A percentile compares a stretch with the other conserved stretches of the same genome.
Conservation (phyloP, 2,797 vertebrate genomes). For the Acipenser ruthenus region DNA sequence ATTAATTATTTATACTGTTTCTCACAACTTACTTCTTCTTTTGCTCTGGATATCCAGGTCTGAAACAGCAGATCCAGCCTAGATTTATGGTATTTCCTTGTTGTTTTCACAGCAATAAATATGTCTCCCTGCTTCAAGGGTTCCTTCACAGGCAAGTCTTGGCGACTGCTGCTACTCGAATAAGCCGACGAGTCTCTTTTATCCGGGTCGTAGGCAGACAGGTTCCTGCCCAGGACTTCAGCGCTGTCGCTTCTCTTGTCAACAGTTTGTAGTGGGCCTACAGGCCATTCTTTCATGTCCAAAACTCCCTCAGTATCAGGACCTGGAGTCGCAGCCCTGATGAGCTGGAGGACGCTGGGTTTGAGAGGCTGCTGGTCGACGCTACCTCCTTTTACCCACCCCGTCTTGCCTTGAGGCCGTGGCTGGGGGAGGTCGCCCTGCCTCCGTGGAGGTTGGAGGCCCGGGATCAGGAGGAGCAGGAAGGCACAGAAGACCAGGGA, state of each 20-base stretch:
- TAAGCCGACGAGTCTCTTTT: neutral
- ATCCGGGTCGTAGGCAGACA: neutral
- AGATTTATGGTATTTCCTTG: conserved; percentile 79
- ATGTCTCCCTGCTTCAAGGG: conserved; percentile 69
- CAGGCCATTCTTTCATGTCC: neutral
- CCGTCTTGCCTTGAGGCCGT: conserved; percentile 35
- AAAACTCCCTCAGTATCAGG: neutral
- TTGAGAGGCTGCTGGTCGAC: neutral
- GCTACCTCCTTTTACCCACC: neutral
- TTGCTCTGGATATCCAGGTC: conserved; percentile 84
- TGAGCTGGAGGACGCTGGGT: neutral
- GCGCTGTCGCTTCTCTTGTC: conserved; percentile 2
- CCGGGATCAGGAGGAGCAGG: conserved; percentile 67
- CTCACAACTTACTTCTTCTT: conserved; percentile 61
- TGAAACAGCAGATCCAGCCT: conserved; percentile 78
- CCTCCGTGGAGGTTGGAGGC: conserved; percentile 43
- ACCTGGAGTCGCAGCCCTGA: conserved; percentile 13
- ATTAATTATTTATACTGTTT: too few relatives aligned
- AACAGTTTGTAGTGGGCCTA: too few relatives aligned
- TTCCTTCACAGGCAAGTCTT: conserved; percentile 28
- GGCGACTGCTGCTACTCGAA: neutral
- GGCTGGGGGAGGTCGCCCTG: conserved; percentile 49
- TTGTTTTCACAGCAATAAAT: conserved; percentile 92
- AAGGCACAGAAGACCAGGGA: conserved; percentile 67
- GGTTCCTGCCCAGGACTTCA: conserved; percentile 3